Conservation (phyloP, 2,888 invertebrate genomes). For the Metacarcinus magister region DNA sequence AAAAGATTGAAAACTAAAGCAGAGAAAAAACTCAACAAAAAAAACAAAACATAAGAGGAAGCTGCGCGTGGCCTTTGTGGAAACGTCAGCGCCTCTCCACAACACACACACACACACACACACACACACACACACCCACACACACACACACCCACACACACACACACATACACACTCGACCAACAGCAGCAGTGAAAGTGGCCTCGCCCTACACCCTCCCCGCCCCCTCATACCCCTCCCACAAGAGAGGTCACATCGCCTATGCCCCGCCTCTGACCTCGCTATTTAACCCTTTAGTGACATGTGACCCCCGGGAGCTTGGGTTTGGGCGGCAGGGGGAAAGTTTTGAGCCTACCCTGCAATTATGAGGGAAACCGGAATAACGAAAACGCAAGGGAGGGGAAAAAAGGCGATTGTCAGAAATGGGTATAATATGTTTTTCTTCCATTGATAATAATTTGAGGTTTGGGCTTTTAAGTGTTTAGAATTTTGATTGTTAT, state of each 20-base stretch:
- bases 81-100: not conserved
- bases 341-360: not conserved
- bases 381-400: not conserved
- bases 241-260: not conserved
- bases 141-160: not conserved
- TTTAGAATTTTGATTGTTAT: not conserved
- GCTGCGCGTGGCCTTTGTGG: no score
- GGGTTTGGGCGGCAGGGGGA: not conserved
- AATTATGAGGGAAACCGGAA: not conserved
- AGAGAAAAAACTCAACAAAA: no score
- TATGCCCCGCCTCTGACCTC: not conserved
- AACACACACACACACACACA: not conserved
- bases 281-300: not conserved
- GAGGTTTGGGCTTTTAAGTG: no score
- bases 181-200: constrained; percentile 31
- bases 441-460: no score
- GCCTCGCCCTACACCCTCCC: not conserved
- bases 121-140: not conserved
- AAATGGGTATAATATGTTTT: no score
- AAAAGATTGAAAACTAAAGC: no score
- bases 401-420: not conserved
- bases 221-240: not conserved
- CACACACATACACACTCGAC: not conserved
- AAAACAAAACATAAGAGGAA: no score
- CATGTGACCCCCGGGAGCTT: not conserved